Evolutionary conservation across 2,113 vertebrate species (phyloP), one percentile per base, ranked within the genome.

Genomic region (Todiramphus saurophagus): DNA sequence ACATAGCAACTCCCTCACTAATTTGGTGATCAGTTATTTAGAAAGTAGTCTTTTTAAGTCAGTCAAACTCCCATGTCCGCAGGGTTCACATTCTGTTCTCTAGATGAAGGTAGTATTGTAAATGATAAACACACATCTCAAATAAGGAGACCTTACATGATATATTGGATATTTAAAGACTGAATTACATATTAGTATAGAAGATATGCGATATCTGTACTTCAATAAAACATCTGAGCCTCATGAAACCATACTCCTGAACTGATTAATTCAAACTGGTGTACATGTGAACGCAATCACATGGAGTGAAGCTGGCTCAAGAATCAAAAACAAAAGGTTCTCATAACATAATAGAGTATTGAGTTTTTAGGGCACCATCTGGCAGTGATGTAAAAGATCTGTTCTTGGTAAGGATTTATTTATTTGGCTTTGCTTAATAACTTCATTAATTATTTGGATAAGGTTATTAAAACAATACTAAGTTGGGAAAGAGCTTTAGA

Each of bases 251-350:
- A 5, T 67, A 53, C 43, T 43, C 59, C 59, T 35, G 74, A 80
- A 44, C 4, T 75, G 80, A 75, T 87, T 93, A 44, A 93, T 89
- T 93, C 39, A 68, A 92, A 58, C 35, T 72, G 39, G 56, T 2
- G 0, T 91, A 18, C 30, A 84, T 83, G 37, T 89, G 72, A 82
- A 51, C 2, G 2, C 53, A 90, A 25, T 69, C 48, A 68, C 51
- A 35, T 81, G 39, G 25, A 72, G 24, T 78, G 27, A 90, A 87
- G 51, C 86, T 90, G 80, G 76, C 79, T 87, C 24, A 58, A 79
- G 67, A 96, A 90, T 67, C 53, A 64, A 81, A 95, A 96, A 90
- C 73, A 94, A 94, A 94, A 92, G 51, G 35, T 63, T 84, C 80
- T 90, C n/a, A 44, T 93, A 37, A 78, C 93, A 93, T 88, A 70